These are phyloP conservation scores for Coecobrya sp. DNA, from an alignment of 2,888 invertebrate species.

Conservation along the genomic window DNA sequence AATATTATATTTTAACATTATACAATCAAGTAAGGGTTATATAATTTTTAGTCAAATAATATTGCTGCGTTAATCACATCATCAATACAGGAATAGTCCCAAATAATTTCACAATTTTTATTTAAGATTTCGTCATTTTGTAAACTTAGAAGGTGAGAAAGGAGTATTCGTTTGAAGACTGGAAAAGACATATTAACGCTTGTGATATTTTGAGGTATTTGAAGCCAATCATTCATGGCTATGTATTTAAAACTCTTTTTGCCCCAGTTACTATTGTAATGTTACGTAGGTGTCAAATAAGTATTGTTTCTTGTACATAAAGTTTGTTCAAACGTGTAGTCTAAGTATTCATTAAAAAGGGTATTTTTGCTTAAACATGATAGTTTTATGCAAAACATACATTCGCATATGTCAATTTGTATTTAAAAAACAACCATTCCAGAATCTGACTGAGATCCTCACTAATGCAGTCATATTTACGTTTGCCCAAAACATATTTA, in stretches of 20 bases:
- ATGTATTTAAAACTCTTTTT: conserved; percentile 4
- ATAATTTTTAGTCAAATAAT: too few relatives aligned
- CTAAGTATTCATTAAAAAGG: background rate
- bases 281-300: background rate
- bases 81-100: background rate
- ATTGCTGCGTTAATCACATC: background rate
- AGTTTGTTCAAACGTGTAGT: background rate
- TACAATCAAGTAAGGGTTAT: too few relatives aligned
- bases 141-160: background rate
- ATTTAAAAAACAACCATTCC: conserved; percentile 37
- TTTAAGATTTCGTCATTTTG: background rate
- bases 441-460: background rate
- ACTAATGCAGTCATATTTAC: conserved; percentile 42
- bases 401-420: background rate
- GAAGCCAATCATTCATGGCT: background rate
- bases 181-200: too few relatives aligned
- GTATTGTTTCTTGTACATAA: background rate
- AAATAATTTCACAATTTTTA: background rate
- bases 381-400: background rate
- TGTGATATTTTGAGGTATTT: background rate
- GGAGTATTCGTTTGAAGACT: background rate
- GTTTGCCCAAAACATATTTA: conserved; percentile 5
- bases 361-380: background rate
- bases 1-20: too few relatives aligned
- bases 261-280: background rate